Evolutionary conservation across 2,888 invertebrate species (phyloP).

Genomic region (Xestia ashworthii): DNA sequence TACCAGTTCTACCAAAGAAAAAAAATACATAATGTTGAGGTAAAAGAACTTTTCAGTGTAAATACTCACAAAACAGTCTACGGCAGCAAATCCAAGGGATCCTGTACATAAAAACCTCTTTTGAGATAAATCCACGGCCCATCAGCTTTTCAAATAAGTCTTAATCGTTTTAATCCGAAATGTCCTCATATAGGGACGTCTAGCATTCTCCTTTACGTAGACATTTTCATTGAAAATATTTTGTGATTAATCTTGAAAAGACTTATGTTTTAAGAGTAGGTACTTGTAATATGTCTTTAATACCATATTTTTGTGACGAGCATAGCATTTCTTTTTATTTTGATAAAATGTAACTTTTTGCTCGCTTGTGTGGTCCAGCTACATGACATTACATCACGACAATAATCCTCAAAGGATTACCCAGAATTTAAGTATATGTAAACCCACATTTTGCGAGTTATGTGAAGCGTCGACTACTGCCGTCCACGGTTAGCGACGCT

Average conservation of each 20-base stretch:
- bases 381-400: no score
- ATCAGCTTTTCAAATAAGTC: slow-evolving; percentile 5
- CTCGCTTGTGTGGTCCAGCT: no score
- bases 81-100: slow-evolving; percentile 10
- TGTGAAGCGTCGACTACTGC: no score
- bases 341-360: not conserved
- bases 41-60: not conserved
- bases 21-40: no score
- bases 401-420: not conserved
- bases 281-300: not conserved
- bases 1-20: not conserved
- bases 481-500: no score
- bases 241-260: slow-evolving; percentile 23
- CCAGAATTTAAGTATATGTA: not conserved
- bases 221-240: slow-evolving; percentile 32
- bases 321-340: not conserved
- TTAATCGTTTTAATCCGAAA: slow-evolving; percentile 47
- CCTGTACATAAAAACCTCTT: slow-evolving; percentile 24
- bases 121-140: slow-evolving; percentile 14
- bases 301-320: not conserved
- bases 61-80: slow-evolving; percentile 16
- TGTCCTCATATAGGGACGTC: not conserved
- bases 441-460: not conserved
- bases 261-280: slow-evolving; percentile 6
- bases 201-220: slow-evolving; percentile 19